phyloP scores from a whole-genome alignment of 2,113 vertebrate genomes.

The Pedetes capensis region DNA sequence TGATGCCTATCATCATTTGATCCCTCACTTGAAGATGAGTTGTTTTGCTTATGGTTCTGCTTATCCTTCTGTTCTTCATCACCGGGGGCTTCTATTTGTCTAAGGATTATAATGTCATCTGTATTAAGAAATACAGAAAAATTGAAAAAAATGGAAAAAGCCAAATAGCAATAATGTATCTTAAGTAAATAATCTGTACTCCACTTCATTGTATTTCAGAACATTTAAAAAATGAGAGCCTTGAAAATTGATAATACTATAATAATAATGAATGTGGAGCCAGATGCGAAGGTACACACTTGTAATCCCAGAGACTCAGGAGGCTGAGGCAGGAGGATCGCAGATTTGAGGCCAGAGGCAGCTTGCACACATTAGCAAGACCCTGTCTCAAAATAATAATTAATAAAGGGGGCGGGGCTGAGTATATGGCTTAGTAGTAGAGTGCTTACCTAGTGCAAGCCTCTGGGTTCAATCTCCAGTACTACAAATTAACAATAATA shows the following conservation, averaged over 20 bases:
- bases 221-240: not conserved
- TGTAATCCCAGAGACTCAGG: too few species aligned
- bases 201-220: not conserved
- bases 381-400: too few species aligned
- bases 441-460: too few species aligned
- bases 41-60: rapidly evolving
- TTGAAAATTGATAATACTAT: not conserved
- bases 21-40: not conserved
- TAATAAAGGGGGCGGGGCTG: too few species aligned
- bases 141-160: constrained; percentile 12
- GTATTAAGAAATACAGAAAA: constrained; percentile 37
- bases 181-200: not conserved
- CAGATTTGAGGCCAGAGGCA: too few species aligned
- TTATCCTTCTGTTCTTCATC: rapidly evolving
- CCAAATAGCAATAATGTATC: not conserved
- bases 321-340: too few species aligned
- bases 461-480: too few species aligned
- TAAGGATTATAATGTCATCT: constrained; percentile 80
- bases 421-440: too few species aligned
- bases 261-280: too few species aligned
- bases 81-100: constrained; percentile 6
- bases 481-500: too few species aligned
- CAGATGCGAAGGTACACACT: too few species aligned
- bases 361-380: too few species aligned
- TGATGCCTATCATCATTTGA: rapidly evolving